Evolutionary conservation across 30 jellyfish, hydroid and myxozoan genomes (phyloP).

Genomic region (Morbakka virulenta): DNA sequence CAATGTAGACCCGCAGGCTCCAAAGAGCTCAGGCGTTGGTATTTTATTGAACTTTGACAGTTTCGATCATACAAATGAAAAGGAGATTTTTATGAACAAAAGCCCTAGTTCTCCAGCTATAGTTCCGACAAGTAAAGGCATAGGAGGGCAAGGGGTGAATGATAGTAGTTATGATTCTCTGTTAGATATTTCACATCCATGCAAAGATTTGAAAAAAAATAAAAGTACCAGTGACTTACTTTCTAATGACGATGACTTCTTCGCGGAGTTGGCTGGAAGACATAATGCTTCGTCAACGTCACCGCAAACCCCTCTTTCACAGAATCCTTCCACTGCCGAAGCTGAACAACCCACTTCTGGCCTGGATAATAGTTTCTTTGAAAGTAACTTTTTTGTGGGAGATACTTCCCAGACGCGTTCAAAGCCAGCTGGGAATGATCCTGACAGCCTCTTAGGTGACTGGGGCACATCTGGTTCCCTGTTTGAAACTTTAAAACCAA

Average conservation of each 20-base stretch:
- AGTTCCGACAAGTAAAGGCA: constrained; percentile 1
- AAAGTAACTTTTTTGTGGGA: too few species aligned
- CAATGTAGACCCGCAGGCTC: too few species aligned
- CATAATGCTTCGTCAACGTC: constrained; percentile 29
- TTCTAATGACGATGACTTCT: constrained; percentile 44
- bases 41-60: constrained; percentile 30
- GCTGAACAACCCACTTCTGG: background rate
- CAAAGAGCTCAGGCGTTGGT: too few species aligned
- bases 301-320: constrained; percentile 17
- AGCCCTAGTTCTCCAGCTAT: constrained; percentile 48
- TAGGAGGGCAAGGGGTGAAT: background rate
- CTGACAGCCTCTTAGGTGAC: too few species aligned
- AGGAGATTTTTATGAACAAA: background rate
- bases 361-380: too few species aligned
- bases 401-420: too few species aligned
- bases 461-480: too few species aligned
- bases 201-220: constrained; percentile 45
- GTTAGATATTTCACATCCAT: background rate
- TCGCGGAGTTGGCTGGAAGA: constrained; percentile 22
- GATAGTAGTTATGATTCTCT: too few species aligned
- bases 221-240: constrained; percentile 33
- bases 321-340: background rate
- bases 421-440: too few species aligned
- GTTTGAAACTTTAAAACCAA: too few species aligned
- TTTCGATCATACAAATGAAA: background rate